phyloP scores from a whole-genome alignment of 2,113 vertebrate species.

The Semicossyphus pulcher region DNA sequence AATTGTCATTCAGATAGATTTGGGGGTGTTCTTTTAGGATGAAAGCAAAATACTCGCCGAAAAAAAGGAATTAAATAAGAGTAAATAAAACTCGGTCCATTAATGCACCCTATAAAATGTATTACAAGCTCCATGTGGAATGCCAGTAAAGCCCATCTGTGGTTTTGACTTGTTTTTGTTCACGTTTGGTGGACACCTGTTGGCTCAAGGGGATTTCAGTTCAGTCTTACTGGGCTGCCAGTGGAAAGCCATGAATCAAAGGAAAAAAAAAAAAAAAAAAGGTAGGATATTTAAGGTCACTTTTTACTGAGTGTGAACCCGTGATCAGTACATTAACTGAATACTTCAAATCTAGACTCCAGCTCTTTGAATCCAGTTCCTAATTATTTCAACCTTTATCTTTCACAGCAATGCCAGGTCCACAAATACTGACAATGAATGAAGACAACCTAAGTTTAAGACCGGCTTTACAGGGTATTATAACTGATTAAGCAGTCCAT shows the following conservation, averaged over 20 bases:
- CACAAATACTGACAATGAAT: too few relatives aligned
- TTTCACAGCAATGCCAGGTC: too few relatives aligned
- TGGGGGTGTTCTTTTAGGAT: neutral
- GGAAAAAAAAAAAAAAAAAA: too few relatives aligned
- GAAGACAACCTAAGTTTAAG: too few relatives aligned
- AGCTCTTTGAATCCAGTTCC: neutral
- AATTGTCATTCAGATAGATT: neutral
- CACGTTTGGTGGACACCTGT: conserved; percentile 60
- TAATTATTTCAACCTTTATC: too few relatives aligned
- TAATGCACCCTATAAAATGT: conserved; percentile 41
- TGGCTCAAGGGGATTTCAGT: conserved; percentile 43
- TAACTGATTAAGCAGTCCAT: too few relatives aligned
- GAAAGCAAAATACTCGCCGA: neutral
- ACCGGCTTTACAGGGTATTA: too few relatives aligned
- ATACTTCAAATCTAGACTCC: neutral
- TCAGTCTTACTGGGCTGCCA: conserved; percentile 14
- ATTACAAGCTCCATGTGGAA: conserved; percentile 38
- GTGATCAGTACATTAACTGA: neutral
- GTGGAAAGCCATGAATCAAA: neutral
- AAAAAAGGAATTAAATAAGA: neutral
- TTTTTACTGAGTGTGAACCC: neutral
- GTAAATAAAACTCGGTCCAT: neutral
- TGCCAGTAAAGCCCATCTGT: conserved; percentile 56
- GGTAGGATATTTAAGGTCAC: neutral
- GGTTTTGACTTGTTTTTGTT: conserved; percentile 50